Evolutionary conservation across 2,888 invertebrate genomes (phyloP), one percentile per base, ranked within the genome.

Genomic region (Drosophila leonis): DNA sequence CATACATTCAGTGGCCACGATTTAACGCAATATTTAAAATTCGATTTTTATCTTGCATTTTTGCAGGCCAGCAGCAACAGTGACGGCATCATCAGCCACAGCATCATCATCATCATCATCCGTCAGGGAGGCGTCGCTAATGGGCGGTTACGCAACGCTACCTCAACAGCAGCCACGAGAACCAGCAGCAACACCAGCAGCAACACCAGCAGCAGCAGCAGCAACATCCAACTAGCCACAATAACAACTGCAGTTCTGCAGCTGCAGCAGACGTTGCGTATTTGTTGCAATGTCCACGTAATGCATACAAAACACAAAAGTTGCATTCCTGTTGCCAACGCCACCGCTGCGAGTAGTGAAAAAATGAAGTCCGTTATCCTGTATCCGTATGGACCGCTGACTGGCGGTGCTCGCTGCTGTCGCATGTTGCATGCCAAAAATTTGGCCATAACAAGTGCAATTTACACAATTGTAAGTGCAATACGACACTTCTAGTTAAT

Each of bases 361-460:
- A 93, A 92, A 89, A 94, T 94, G 94, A 94, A 94, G 93, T 94
- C 94, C 70, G 93, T 94, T 69, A 93, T 94, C 73, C 91, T 94
- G 65, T 94, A 94, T 92, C 94, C 94, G 35, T 94, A 94, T 83
- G 94, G 94, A 82, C 92, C 93, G 80, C 76, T 93, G 65, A 92
- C 93, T 65, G 92, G 93, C 65, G 92, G 93, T 68, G 92, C 93
- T 82, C 93, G 93, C 85, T 95, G 93, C 89, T 96, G 96, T 91
- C 95, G 95, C 80, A 94, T 95, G 82, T 92, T 96, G 78, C 95
- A 96, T 93, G 95, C 95, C 79, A 95, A 95, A 92, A 95, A 96
- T 92, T 95, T 96, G 71, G 96, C 96, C 59, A 94, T 96, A 89
- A 95, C 95, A 75, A 95, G 96, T 91, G 96, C 95, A 71, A 94